Evolutionary conservation across 2,888 invertebrate species (phyloP).

Genomic region (Xylophagus ater): DNA sequence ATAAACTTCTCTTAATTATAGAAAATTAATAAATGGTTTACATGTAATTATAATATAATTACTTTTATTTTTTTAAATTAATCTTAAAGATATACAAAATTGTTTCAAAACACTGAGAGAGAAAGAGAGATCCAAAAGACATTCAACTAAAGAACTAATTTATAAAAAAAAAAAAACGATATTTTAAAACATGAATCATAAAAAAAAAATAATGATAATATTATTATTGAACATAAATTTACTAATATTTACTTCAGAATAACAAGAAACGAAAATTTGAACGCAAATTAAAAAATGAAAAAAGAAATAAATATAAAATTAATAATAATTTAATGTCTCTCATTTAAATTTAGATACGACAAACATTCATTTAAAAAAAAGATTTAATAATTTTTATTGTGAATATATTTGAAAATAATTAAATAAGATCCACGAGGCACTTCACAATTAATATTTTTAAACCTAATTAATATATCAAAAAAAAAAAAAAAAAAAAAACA

Average conservation of each 20-base stretch:
- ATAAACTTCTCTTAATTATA: background rate
- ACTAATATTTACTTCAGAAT: conserved; percentile 1
- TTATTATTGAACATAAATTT: background rate
- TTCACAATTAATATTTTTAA: conserved; percentile 18
- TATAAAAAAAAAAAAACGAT: conserved; percentile 6
- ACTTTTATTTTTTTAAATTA: conserved; percentile 6
- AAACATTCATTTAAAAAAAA: conserved; percentile 18
- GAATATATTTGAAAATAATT: conserved; percentile 10
- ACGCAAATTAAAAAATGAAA: conserved; percentile 4
- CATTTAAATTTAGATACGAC: conserved; percentile 13
- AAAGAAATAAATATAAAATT: too few relatives aligned
- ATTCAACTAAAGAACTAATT: conserved; percentile 24
- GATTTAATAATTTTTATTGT: conserved; percentile 11
- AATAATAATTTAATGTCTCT: conserved; percentile 11
- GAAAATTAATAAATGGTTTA: conserved; percentile 2
- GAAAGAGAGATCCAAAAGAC: conserved; percentile 37
- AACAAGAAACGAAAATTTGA: conserved; percentile 3
- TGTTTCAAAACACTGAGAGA: conserved; percentile 5
- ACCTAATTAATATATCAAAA: conserved; percentile 12
- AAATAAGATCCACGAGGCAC: conserved; percentile 20
- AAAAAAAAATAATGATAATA: background rate
- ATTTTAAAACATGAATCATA: background rate
- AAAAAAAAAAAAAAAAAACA: conserved; percentile 8
- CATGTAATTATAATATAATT: conserved; percentile 8
- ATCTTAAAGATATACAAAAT: background rate